Evolutionary conservation across 2,113 vertebrate species (phyloP).

Genomic region (Lepus americanus): DNA sequence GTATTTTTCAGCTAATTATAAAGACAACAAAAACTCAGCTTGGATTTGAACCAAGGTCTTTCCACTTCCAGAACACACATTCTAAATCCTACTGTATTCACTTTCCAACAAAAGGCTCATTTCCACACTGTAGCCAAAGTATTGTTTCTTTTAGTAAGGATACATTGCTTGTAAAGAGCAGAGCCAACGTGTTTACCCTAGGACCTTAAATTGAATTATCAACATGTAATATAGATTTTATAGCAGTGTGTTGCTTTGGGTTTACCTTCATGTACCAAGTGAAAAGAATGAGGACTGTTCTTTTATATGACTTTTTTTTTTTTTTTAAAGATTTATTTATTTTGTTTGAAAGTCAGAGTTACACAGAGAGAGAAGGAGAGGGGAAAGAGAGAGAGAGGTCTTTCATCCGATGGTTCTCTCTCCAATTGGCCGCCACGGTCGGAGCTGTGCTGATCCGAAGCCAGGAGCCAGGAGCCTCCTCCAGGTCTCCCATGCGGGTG

Average conservation of each 20-base stretch:
- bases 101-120: conserved; percentile 12
- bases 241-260: not conserved
- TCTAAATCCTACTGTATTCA: not conserved
- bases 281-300: not conserved
- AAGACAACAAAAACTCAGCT: conserved; percentile 31
- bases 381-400: no score
- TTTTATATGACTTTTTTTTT: not conserved
- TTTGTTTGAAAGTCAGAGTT: no score
- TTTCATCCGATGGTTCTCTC: no score
- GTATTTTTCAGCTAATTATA: conserved; percentile 54
- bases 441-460: no score
- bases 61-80: not conserved
- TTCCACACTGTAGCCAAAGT: not conserved
- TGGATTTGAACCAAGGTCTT: conserved; percentile 31
- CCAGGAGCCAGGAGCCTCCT: no score
- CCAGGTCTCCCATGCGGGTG: no score
- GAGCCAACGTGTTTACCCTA: not conserved
- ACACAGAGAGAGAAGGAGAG: no score
- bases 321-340: no score
- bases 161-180: not conserved
- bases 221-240: not conserved
- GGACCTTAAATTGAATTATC: conserved; percentile 13
- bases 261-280: conserved; percentile 12
- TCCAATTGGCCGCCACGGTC: no score
- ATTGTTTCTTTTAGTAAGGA: not conserved